phyloP scores from a whole-genome alignment of 2,797 vertebrate genomes.

The Cheirogaleus major region DNA sequence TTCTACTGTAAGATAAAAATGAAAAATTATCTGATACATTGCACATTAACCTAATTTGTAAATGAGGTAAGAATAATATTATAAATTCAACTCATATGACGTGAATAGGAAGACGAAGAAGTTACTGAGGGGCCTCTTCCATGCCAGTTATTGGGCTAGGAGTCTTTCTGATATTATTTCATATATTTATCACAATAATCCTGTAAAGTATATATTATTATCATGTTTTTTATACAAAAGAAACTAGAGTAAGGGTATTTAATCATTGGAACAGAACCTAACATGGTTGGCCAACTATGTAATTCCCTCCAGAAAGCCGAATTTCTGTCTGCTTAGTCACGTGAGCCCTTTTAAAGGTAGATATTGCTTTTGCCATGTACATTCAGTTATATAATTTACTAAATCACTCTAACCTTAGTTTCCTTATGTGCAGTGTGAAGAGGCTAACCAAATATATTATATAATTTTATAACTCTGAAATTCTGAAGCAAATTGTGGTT shows the following conservation, averaged over 20 bases:
- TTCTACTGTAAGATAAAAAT: background rate
- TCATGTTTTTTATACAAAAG: background rate
- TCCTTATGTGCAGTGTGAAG: background rate
- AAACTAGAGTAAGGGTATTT: background rate
- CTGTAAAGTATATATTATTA: background rate
- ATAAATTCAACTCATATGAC: background rate
- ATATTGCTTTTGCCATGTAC: background rate
- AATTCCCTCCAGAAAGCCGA: background rate
- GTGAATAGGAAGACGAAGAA: background rate
- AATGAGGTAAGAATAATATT: background rate
- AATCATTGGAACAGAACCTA: background rate
- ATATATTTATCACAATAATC: background rate
- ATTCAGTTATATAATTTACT: conserved; percentile 6
- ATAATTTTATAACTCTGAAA: background rate
- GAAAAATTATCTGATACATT: background rate
- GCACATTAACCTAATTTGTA: background rate
- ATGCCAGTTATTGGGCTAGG: background rate
- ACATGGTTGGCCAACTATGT: background rate
- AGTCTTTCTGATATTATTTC: background rate
- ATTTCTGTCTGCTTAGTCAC: background rate
- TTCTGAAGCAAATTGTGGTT: background rate
- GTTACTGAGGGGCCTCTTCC: background rate
- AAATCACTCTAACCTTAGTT: background rate
- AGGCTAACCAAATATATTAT: background rate
- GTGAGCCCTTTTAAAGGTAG: background rate